Conservation (phyloP, 2,113 vertebrate genomes). For the Sterna hirundo region DNA sequence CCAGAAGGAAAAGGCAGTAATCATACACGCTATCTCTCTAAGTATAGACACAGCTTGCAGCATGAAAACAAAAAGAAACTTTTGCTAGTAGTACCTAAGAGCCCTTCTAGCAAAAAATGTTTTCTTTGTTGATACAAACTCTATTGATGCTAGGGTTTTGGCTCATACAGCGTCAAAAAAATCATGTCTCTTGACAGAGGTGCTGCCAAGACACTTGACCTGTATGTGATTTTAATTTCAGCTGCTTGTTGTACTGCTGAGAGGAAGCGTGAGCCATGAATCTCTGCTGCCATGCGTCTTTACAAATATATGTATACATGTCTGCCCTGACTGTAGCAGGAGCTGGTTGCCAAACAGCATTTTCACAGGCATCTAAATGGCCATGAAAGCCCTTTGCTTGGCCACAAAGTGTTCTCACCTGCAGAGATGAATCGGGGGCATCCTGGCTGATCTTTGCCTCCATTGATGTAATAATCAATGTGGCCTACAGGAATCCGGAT, state of each 20-base stretch:
- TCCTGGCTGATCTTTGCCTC: conserved; percentile 91
- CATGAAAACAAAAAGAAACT: neutral
- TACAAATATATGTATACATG: neutral
- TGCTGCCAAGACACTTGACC: neutral
- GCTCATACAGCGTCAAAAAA: neutral
- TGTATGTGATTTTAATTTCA: neutral
- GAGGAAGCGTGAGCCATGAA: neutral
- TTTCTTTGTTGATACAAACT: neutral
- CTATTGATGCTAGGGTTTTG: neutral
- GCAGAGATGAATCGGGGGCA: conserved; percentile 73
- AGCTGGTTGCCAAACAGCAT: neutral
- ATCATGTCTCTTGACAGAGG: neutral
- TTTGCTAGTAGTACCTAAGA: neutral
- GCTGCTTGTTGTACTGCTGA: neutral
- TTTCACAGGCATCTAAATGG: neutral
- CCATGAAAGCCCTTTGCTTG: neutral
- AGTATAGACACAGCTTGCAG: neutral
- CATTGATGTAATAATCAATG: conserved; percentile 92
- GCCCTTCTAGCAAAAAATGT: neutral
- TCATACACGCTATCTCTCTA: neutral
- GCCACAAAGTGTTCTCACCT: conserved; percentile 57
- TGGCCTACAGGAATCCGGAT: conserved; percentile 95
- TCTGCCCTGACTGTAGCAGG: neutral
- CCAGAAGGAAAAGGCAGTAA: neutral
- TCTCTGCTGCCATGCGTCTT: neutral